Evolutionary conservation across 2,113 vertebrate species (phyloP).

Genomic region (Alouatta palliata): DNA sequence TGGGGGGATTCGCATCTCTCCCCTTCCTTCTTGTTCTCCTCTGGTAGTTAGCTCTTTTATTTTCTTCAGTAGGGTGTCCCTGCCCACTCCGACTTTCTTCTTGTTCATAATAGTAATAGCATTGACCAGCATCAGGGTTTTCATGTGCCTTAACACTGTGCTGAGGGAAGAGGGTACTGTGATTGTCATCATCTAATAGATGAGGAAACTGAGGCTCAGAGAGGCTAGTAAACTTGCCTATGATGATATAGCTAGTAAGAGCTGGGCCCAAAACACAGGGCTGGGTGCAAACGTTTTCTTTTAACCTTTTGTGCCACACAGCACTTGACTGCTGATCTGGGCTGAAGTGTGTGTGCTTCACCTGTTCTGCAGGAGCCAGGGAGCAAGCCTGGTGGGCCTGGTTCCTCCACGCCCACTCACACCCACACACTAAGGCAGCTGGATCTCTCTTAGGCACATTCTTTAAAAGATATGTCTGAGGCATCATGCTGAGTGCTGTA

Average conservation of each 20-base stretch:
- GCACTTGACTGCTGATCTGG: background rate
- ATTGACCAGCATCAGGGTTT: background rate
- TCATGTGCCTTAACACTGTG: background rate
- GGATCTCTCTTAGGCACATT: constrained; percentile 24
- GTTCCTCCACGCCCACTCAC: background rate
- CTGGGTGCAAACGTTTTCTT: background rate
- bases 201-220: background rate
- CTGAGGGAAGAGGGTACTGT: background rate
- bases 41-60: background rate
- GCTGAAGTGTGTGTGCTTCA: background rate
- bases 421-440: constrained; percentile 38
- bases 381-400: background rate
- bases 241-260: background rate
- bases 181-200: background rate
- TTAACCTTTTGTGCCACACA: background rate
- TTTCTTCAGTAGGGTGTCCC: background rate
- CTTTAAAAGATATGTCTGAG: background rate
- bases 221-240: background rate
- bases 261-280: background rate
- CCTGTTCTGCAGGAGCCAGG: constrained; percentile 26
- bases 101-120: background rate
- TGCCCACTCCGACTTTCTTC: background rate
- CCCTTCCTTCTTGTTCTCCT: background rate
- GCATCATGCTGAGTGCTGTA: background rate
- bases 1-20: background rate